Percentiles rank a stretch among this genome's conserved stretches.
Conservation (phyloP, 2,888 invertebrate species). For the Octonoba sinensis region DNA sequence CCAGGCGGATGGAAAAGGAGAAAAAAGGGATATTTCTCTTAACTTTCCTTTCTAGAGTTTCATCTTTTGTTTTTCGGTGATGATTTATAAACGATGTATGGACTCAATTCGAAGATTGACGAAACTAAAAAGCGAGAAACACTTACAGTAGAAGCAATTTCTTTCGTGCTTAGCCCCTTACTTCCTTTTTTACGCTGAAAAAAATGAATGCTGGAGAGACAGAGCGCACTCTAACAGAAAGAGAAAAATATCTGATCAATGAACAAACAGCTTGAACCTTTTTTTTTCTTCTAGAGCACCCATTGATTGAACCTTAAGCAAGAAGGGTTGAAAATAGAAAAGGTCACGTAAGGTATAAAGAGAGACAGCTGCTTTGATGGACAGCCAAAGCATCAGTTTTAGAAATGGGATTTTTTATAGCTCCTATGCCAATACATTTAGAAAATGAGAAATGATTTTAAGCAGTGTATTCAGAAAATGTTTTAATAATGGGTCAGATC, state of each 20-base stretch:
- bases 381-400: slow-evolving; percentile 38
- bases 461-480: slow-evolving; percentile 41
- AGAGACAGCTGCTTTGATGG: slow-evolving; percentile 48
- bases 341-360: slow-evolving; percentile 29
- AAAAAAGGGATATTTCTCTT: slow-evolving; percentile 50
- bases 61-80: slow-evolving; percentile 51
- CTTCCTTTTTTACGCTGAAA: slow-evolving; percentile 7
- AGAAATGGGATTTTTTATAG: slow-evolving; percentile 25
- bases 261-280: slow-evolving; percentile 58
- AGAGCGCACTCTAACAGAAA: slow-evolving; percentile 32
- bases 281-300: slow-evolving; percentile 44
- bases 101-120: slow-evolving; percentile 50
- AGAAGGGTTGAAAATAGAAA: slow-evolving; percentile 25
- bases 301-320: slow-evolving; percentile 49
- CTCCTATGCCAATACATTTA: slow-evolving; percentile 38
- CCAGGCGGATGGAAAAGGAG: slow-evolving; percentile 17
- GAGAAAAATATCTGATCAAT: slow-evolving; percentile 56
- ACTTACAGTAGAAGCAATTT: slow-evolving; percentile 52
- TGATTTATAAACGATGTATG: slow-evolving; percentile 59
- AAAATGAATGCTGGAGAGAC: slow-evolving; percentile 25
- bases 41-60: slow-evolving; percentile 52
- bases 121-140: slow-evolving; percentile 57
- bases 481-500: slow-evolving; percentile 36
- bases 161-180: slow-evolving; percentile 38
- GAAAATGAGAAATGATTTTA: slow-evolving; percentile 51